phyloP scores from a whole-genome alignment of 2,113 vertebrate genomes.

The Pao palembangensis region DNA sequence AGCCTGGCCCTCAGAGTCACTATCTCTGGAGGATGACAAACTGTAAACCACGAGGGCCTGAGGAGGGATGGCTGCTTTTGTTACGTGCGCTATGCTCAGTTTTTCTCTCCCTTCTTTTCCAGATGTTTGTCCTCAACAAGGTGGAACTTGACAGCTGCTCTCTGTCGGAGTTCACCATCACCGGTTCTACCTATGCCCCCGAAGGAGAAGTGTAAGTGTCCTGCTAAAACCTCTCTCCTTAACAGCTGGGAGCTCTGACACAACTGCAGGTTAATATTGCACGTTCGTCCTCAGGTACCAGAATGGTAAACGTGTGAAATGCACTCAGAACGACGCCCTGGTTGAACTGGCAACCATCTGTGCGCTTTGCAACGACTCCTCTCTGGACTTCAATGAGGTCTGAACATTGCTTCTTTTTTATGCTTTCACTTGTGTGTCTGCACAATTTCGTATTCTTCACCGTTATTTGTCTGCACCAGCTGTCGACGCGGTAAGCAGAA shows the following conservation, averaged over 20 bases:
- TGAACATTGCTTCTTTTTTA: conserved; percentile 25
- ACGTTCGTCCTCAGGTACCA: conserved; percentile 77
- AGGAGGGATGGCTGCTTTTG: no score
- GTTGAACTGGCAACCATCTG: conserved; percentile 97
- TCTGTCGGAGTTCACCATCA: conserved; percentile 92
- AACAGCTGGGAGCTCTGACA: background rate
- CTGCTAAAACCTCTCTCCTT: background rate
- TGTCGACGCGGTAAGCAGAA: background rate
- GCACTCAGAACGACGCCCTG: conserved; percentile 85
- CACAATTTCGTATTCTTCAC: no score
- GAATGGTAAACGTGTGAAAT: conserved; percentile 83
- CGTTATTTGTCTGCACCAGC: no score
- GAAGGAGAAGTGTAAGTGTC: conserved; percentile 94
- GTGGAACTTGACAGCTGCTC: conserved; percentile 85
- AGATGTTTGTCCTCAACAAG: conserved; percentile 94
- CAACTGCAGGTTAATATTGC: background rate
- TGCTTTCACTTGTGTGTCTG: no score
- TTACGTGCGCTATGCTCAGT: background rate
- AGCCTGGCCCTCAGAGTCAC: conserved; percentile 5
- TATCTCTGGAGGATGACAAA: conserved; percentile 19
- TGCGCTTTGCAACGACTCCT: conserved; percentile 96
- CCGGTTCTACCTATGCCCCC: conserved; percentile 94
- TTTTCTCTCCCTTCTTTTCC: conserved; percentile 42
- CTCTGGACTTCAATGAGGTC: conserved; percentile 97
- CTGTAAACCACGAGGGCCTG: no score